A percentile compares a stretch with the other conserved stretches of the same genome.
phyloP scores from a whole-genome alignment of 2,797 vertebrate species.

The Pelodytes ibericus region DNA sequence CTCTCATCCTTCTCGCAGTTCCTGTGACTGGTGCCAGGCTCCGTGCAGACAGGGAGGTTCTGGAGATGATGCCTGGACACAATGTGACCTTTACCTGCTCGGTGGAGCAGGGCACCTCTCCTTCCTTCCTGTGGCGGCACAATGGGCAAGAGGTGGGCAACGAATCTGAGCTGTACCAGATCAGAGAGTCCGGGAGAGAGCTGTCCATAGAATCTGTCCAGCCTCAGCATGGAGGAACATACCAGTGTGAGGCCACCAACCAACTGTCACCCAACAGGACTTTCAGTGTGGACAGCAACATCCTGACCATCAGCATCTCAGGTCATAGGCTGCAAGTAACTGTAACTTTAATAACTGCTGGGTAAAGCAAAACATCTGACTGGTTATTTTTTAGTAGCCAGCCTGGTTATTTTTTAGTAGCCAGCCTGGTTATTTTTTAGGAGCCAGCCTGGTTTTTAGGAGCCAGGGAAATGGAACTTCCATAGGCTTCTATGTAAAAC shows the following conservation, averaged over 20 bases:
- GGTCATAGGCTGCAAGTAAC: too few relatives aligned
- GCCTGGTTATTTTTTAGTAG: too few relatives aligned
- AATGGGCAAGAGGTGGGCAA: constrained; percentile 7
- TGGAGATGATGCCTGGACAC: neutral
- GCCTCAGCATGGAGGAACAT: neutral
- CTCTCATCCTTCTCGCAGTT: neutral
- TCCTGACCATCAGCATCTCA: neutral
- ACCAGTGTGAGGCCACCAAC: constrained; percentile 28
- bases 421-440: too few relatives aligned
- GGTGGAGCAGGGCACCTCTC: neutral
- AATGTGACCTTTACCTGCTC: constrained; percentile 25
- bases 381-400: too few relatives aligned
- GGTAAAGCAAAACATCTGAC: too few relatives aligned
- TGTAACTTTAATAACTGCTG: too few relatives aligned
- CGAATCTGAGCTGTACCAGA: neutral
- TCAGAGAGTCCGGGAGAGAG: constrained; percentile 16
- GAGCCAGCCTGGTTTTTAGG: too few relatives aligned
- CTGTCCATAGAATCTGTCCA: constrained; percentile 18
- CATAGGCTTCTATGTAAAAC: too few relatives aligned
- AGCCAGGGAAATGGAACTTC: too few relatives aligned
- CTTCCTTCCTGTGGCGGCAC: constrained; percentile 10
- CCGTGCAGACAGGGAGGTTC: neutral
- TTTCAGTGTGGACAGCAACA: neutral
- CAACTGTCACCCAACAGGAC: neutral
- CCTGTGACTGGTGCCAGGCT: neutral